Percentiles rank a stretch among this genome's conserved stretches.
phyloP scores from a whole-genome alignment of 2,113 vertebrate species.

The Lycaon pictus region DNA sequence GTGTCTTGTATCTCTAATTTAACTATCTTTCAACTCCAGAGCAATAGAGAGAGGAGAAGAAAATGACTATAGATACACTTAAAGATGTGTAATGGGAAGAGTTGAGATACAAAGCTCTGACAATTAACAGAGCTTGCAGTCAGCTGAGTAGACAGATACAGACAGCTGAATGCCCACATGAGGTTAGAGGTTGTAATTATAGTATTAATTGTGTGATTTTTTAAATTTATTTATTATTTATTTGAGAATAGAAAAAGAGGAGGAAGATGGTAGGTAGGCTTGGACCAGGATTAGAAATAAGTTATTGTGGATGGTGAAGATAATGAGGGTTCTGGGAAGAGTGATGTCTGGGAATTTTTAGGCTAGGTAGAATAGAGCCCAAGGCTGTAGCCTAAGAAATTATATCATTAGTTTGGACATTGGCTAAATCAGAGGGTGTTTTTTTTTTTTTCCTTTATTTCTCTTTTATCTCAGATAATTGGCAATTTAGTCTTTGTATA shows the following conservation, averaged over 20 bases:
- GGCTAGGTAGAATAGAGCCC: neutral
- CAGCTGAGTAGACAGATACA: neutral
- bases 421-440: neutral
- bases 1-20: neutral
- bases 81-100: neutral
- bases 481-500: neutral
- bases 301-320: neutral
- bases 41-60: neutral
- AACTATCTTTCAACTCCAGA: neutral
- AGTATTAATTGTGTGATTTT: slow-evolving; percentile 15
- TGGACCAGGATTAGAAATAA: slow-evolving; percentile 2
- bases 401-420: neutral
- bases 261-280: neutral
- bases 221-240: neutral
- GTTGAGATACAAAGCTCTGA: neutral
- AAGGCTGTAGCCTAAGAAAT: neutral
- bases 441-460: neutral
- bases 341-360: neutral
- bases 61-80: neutral
- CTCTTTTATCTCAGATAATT: slow-evolving; percentile 22
- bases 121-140: neutral
- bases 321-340: neutral
- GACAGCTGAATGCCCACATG: neutral
- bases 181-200: neutral
- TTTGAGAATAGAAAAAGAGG: slow-evolving; percentile 8